Evolutionary conservation across 2,113 vertebrate genomes (phyloP), one percentile per base, ranked within the genome.

Genomic region (Clarias gariepinus): DNA sequence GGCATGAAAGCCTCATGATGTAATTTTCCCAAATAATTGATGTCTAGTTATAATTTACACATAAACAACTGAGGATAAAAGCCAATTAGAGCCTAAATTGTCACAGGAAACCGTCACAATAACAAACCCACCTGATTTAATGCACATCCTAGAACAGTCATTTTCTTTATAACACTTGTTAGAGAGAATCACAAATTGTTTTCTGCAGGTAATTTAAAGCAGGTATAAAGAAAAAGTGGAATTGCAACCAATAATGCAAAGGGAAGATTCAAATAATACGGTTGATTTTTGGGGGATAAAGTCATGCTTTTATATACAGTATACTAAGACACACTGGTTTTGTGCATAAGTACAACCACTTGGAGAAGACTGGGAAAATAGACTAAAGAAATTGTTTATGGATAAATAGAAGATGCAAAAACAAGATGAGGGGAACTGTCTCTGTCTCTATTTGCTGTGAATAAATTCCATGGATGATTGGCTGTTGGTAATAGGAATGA

Each of bases 181-280:
- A 93, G 91, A 92, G 91, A 90, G 85, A 81, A 73, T 87, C 77
- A 83, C 55, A 68, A 79, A 79, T 92, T 88, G 87, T 88, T 88
- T 88, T 93, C 94, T 93, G 91, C 86, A 92, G 92, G 91, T 94
- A 93, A 91, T 94, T 89, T 90, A 91, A 91, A 93, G 92, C 92
- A 93, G 90, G 93, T 93, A 89, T 90, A 87, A 89, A 93, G 89
- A 91, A 90, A 90, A 47, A 47, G 87, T 91, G 89, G 93, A 94
- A 94, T 93, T 93, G 91, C 90, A 92, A 89, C 93, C 92, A 91
- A 88, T 90, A 85, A 69, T 76, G 74, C 83, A 71, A 85, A 52
- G 71, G 23, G 18, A 77, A 28, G 16, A 6, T 0, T 25, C 3
- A 78, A 18, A 78, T 28, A 28, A 8, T 28, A 52, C n/a, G 4